A percentile compares a stretch with the other conserved stretches of the same genome.
Conservation (phyloP, 2,797 vertebrate species). For the Scyliorhinus canicula region DNA sequence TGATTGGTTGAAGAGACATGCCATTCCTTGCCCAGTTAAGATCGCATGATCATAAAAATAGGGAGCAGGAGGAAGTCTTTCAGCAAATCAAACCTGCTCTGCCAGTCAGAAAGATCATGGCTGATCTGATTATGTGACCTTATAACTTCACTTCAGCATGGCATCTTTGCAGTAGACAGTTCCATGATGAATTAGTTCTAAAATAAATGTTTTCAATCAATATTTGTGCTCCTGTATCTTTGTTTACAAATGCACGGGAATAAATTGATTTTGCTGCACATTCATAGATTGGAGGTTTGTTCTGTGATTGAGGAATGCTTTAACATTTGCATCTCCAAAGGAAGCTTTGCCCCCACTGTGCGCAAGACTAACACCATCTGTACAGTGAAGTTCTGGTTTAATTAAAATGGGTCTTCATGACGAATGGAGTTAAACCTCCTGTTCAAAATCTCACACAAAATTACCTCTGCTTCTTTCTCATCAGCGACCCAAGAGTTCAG, state of each 20-base stretch:
- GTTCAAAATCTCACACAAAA: not conserved
- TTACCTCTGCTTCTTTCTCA: not conserved
- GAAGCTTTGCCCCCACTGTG: not conserved
- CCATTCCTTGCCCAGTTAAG: not conserved
- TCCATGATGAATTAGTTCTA: not conserved
- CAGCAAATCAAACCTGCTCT: too few species aligned
- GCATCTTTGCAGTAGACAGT: not conserved
- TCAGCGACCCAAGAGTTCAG: not conserved
- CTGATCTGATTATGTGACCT: too few species aligned
- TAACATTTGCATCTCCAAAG: not conserved
- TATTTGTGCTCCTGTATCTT: not conserved
- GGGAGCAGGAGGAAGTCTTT: too few species aligned
- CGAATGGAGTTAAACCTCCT: not conserved
- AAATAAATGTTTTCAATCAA: not conserved
- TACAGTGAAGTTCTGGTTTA: not conserved
- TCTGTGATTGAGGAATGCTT: not conserved
- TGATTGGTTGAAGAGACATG: not conserved
- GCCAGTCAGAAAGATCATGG: too few species aligned
- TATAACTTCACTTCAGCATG: not conserved
- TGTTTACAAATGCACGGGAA: not conserved
- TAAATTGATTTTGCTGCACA: not conserved
- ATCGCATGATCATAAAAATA: too few species aligned
- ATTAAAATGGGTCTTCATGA: not conserved
- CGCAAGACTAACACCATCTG: not conserved
- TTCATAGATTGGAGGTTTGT: not conserved